Percentiles rank a stretch among this genome's conserved stretches.
These are phyloP conservation scores for Oreotrochilus melanogaster DNA, from an alignment of 2,113 vertebrate genomes.

Conservation along the genomic window DNA sequence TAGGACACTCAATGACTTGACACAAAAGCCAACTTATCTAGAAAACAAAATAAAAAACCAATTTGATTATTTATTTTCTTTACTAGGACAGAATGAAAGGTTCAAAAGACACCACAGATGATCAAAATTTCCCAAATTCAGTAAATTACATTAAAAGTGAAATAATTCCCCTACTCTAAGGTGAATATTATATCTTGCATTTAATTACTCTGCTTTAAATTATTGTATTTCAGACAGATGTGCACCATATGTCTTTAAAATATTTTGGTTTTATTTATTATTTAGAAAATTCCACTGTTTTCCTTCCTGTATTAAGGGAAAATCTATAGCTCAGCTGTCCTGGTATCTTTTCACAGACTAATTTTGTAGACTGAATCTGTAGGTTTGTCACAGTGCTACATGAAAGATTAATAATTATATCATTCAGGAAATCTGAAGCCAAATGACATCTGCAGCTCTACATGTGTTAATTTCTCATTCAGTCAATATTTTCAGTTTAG, in stretches of 20 bases:
- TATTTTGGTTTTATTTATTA: slow-evolving; percentile 78
- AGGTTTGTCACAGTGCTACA: slow-evolving; percentile 76
- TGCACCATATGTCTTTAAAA: slow-evolving; percentile 77
- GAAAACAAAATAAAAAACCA: neutral
- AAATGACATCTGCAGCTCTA: slow-evolving; percentile 81
- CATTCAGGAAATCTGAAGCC: slow-evolving; percentile 77
- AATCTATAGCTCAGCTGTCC: slow-evolving; percentile 69
- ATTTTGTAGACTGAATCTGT: slow-evolving; percentile 76
- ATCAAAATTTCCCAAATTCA: neutral
- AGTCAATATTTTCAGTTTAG: slow-evolving; percentile 83
- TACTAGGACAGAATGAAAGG: slow-evolving; percentile 20
- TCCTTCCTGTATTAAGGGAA: slow-evolving; percentile 67
- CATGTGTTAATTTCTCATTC: slow-evolving; percentile 79
- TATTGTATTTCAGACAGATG: slow-evolving; percentile 77
- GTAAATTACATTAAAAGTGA: slow-evolving; percentile 46
- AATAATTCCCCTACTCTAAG: slow-evolving; percentile 65
- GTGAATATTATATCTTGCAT: slow-evolving; percentile 69
- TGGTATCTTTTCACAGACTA: slow-evolving; percentile 66
- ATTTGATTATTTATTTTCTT: slow-evolving; percentile 3
- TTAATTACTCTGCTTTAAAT: slow-evolving; percentile 80
- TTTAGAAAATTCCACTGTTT: slow-evolving; percentile 69
- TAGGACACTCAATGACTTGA: neutral
- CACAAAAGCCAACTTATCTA: neutral
- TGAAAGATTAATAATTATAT: slow-evolving; percentile 80
- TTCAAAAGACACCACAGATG: neutral